Base-by-base conservation (phyloP, 2,888 invertebrate genomes). In the Drosophila borealis region DNA sequence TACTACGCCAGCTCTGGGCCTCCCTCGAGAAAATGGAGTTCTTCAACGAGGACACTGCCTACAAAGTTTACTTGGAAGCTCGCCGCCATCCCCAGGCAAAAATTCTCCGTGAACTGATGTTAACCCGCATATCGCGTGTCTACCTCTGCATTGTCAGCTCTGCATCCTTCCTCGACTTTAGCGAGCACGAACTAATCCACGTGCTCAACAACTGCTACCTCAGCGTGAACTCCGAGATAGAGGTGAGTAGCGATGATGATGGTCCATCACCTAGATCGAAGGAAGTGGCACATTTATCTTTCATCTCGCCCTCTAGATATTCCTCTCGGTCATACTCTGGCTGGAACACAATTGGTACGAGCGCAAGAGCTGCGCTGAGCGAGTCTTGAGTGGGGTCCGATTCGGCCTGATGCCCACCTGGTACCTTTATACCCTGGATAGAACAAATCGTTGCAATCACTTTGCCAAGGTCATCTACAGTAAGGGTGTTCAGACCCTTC, bases 181-280 rank as follows among this genome's bases (percentile, higher is more conserved):
- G 50, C 19, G 81, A 87, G 14, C 63, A 78, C 13, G 81, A 88
- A 34, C 51, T 81, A 1, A 25, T 66, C 11, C 88, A 81, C 33
- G 65, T 78, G 9, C 65, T 81, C 1, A 74, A 78, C 9, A 71
- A 81, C 48, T 78, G 85, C 53, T 84, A 78, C 48, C 57, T 81
- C 4, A 88, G 85, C n/a, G 81, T 81, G 3, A 88, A 81, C 59
- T 81, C 81, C 2, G 81, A 88, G 42, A 81, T 81, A 5, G 88
- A 81, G 82, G 81, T 81, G 8, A 50, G 61, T 39, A 8, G 0
- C n/a, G 0, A 29, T 2, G 0, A 29, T 2, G 17, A 17, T 17
- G 17, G 17, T 17, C 17, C 17, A 8, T 8, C 8, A 29, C 29
- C 29, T 29, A 29, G 29, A 2, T 29, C 8, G 29, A 2, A 0